Percentiles rank a stretch among this genome's conserved stretches.
phyloP scores from a whole-genome alignment of 2,797 vertebrate species.

The Tolypeutes matacus region DNA sequence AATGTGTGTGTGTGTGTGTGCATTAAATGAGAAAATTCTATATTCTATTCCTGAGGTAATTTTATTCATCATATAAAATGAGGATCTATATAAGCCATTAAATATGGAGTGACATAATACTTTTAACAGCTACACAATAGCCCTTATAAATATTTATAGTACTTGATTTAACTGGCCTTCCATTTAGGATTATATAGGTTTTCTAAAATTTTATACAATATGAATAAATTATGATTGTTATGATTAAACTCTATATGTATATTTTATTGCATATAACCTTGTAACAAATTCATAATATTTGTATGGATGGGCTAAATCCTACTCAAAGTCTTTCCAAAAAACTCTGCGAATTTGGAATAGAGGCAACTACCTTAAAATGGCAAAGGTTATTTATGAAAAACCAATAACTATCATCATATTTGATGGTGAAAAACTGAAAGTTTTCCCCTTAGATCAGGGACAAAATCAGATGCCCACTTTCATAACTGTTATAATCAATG shows the following conservation, averaged over 20 bases:
- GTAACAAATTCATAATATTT: not conserved
- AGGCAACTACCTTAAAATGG: no score
- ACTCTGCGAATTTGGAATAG: no score
- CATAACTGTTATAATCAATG: no score
- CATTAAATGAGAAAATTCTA: not conserved
- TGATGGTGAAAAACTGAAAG: no score
- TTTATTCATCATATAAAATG: not conserved
- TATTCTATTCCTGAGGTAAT: not conserved
- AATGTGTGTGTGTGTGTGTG: not conserved
- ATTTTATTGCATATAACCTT: not conserved
- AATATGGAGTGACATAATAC: not conserved
- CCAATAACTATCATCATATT: no score
- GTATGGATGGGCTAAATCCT: not conserved
- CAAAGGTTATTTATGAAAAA: no score
- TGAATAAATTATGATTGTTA: not conserved
- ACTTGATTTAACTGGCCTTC: not conserved
- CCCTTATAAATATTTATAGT: not conserved
- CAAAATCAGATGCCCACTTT: no score
- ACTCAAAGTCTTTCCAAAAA: no score
- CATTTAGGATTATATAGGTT: not conserved
- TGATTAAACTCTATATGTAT: not conserved
- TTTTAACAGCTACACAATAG: not conserved
- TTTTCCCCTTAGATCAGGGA: no score
- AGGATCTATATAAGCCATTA: not conserved
- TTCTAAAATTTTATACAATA: not conserved